Conservation (phyloP, 2,113 vertebrate species). For the Halichoerus grypus region DNA sequence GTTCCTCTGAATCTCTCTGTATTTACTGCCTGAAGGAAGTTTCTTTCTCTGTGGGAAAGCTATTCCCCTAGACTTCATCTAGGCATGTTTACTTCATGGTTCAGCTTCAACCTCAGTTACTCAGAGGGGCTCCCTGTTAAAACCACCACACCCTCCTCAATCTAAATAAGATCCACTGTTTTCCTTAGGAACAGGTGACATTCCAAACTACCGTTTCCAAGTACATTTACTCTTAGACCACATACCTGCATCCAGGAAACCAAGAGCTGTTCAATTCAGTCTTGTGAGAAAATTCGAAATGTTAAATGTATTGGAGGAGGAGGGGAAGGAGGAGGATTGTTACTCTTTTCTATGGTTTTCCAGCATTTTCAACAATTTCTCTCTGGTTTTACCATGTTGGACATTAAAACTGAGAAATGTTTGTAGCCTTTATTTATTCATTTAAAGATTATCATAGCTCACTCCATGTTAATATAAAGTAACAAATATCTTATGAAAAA, state of each 20-base stretch:
- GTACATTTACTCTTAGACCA: background rate
- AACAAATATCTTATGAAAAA: background rate
- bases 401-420: conserved; percentile 34
- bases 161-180: background rate
- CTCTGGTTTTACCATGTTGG: background rate
- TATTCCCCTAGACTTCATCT: background rate
- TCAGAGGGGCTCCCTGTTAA: background rate
- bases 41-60: background rate
- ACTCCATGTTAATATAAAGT: background rate
- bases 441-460: background rate
- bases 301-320: background rate
- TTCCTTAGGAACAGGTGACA: background rate
- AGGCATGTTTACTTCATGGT: background rate
- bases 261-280: background rate
- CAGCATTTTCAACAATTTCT: background rate
- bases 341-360: background rate
- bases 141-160: background rate
- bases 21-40: background rate
- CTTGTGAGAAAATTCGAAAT: background rate
- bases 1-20: background rate
- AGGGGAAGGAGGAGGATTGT: background rate
- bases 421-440: conserved; percentile 11
- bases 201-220: background rate
- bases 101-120: background rate
- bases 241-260: background rate